phyloP scores from a whole-genome alignment of 2,113 vertebrate species.

The Heterochromis multidens region DNA sequence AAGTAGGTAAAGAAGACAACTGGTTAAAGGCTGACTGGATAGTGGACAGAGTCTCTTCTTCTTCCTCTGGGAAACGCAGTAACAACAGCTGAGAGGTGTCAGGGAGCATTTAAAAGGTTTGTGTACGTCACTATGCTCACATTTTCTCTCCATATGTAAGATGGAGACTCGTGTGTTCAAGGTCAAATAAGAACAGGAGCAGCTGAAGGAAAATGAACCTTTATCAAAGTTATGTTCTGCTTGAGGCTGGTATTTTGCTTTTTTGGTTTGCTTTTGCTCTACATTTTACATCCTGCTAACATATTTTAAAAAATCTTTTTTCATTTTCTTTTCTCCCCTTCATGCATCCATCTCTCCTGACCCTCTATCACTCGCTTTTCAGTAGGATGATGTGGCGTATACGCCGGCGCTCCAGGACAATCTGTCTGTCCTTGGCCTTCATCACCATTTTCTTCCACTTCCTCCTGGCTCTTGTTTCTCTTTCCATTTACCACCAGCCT shows the following conservation, averaged over 20 bases:
- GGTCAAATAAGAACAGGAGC: neutral
- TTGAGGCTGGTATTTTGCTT: neutral
- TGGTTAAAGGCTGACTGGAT: neutral
- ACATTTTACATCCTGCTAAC: neutral
- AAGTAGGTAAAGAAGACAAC: neutral
- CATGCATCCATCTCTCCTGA: neutral
- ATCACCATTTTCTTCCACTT: constrained; percentile 73
- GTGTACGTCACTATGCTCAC: neutral
- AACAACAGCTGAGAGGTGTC: neutral
- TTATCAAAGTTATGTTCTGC: neutral
- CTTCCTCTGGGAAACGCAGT: neutral
- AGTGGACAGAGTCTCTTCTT: neutral
- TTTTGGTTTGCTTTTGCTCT: neutral
- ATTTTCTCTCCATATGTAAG: neutral
- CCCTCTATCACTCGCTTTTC: neutral
- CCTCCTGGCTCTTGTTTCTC: constrained; percentile 61
- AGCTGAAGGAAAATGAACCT: neutral
- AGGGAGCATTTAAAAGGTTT: neutral
- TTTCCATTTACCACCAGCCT: constrained; percentile 10
- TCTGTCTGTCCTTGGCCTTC: constrained; percentile 71
- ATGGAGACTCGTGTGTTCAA: neutral
- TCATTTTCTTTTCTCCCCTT: neutral
- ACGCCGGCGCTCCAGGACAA: constrained; percentile 68
- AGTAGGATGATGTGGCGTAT: constrained; percentile 51
- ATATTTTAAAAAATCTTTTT: neutral